Conservation (phyloP, 2,113 vertebrate genomes). For the Isurus oxyrinchus region DNA sequence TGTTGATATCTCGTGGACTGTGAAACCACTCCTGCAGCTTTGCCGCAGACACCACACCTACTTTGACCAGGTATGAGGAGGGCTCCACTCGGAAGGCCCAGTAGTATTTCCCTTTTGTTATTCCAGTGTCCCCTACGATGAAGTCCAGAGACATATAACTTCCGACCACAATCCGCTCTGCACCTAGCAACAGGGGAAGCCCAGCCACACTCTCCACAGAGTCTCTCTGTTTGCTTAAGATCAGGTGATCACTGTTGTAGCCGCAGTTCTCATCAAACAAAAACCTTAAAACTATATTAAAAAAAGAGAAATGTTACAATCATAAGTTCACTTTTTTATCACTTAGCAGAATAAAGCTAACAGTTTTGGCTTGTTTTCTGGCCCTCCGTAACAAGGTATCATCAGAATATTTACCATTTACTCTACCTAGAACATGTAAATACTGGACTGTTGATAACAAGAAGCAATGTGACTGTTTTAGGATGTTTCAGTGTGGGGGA, state of each 20-base stretch:
- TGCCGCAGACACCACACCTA: conserved; percentile 79
- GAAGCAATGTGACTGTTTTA: background rate
- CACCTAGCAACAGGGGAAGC: conserved; percentile 70
- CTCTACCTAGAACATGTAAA: background rate
- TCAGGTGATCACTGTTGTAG: conserved; percentile 76
- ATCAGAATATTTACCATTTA: background rate
- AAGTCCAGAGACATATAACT: conserved; percentile 82
- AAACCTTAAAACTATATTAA: conserved; percentile 75
- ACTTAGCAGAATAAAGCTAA: background rate
- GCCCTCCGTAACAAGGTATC: background rate
- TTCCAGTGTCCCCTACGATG: conserved; percentile 81
- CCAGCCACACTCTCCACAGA: conserved; percentile 83
- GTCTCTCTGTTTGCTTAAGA: conserved; percentile 70
- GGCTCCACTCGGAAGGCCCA: conserved; percentile 88
- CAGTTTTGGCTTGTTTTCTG: background rate
- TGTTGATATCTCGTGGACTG: conserved; percentile 76
- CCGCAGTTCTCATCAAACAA: conserved; percentile 92
- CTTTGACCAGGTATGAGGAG: conserved; percentile 85
- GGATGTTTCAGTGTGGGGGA: background rate
- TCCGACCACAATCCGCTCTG: conserved; percentile 81
- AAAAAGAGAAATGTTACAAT: background rate
- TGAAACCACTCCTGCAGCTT: conserved; percentile 90
- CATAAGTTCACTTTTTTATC: background rate
- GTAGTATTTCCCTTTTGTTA: conserved; percentile 83
- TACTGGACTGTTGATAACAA: background rate